A percentile compares a stretch with the other conserved stretches of the same genome.
phyloP scores from a whole-genome alignment of 2,888 invertebrate genomes.

The Hybos culiciformis region DNA sequence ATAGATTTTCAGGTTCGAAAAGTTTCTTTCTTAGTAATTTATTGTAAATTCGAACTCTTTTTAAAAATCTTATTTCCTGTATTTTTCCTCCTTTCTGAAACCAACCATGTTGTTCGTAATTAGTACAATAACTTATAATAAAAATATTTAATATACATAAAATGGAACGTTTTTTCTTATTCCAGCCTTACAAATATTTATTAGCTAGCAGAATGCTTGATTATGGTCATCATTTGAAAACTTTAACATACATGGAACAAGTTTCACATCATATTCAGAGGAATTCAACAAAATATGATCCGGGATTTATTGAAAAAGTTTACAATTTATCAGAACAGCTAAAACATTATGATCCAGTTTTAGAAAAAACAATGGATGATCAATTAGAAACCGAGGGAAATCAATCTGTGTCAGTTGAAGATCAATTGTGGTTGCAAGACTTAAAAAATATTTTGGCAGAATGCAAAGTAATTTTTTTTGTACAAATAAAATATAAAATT shows the following conservation, averaged over 20 bases:
- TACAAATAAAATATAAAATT: no score
- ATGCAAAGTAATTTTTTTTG: conserved; percentile 17
- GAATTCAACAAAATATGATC: conserved; percentile 40
- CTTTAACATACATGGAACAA: conserved; percentile 71
- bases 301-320: conserved; percentile 39
- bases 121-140: no score
- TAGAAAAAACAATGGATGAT: conserved; percentile 29
- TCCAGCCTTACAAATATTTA: conserved; percentile 71
- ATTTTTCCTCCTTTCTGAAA: no score
- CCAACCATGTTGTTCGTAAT: no score
- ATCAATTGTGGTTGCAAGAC: conserved; percentile 33
- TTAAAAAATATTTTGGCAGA: conserved; percentile 24
- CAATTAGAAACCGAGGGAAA: conserved; percentile 23
- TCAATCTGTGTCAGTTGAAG: conserved; percentile 20
- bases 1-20: conserved; percentile 53
- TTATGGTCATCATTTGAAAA: conserved; percentile 63
- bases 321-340: conserved; percentile 45
- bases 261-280: conserved; percentile 53
- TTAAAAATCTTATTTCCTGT: no score
- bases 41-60: no score
- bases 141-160: no score
- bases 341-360: conserved; percentile 53
- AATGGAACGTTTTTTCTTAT: conserved; percentile 14
- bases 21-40: not conserved
- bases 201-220: conserved; percentile 65